A percentile compares a stretch with the other conserved stretches of the same genome.
Evolutionary conservation across 2,797 vertebrate genomes (phyloP).

Genomic region (Rhinoraja longicauda): DNA sequence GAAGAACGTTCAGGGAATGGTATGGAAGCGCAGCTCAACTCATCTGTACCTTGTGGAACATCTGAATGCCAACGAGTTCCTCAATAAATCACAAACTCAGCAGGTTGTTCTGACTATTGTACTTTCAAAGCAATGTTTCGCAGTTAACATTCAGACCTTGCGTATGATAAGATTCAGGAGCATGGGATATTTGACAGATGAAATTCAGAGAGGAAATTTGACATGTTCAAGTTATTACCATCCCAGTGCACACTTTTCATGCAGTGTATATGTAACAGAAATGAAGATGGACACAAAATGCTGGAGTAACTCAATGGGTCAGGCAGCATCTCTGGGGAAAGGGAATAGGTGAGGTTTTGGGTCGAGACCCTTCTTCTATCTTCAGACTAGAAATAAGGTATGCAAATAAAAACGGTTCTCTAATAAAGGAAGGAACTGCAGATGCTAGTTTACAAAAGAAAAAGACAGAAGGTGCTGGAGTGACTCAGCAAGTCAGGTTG

Average conservation of each 20-base stretch:
- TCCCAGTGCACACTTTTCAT: background rate
- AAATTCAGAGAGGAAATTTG: background rate
- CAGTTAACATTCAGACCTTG: constrained; percentile 32
- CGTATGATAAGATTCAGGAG: constrained; percentile 45
- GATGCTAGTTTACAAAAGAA: too few species aligned
- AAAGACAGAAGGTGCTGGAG: too few species aligned
- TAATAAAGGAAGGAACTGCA: too few species aligned
- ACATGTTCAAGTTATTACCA: background rate
- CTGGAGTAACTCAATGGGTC: too few species aligned
- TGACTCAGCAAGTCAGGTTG: too few species aligned
- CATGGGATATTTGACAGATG: background rate
- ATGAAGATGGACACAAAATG: background rate
- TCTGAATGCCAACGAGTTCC: constrained; percentile 46
- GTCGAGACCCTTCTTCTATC: too few species aligned
- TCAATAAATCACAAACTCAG: constrained; percentile 44
- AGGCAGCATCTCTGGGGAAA: too few species aligned
- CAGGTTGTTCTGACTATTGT: constrained; percentile 49
- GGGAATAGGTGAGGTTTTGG: too few species aligned
- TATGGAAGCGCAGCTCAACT: constrained; percentile 62
- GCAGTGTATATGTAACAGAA: too few species aligned
- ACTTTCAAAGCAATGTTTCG: background rate
- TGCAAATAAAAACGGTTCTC: too few species aligned
- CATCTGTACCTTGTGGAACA: constrained; percentile 62
- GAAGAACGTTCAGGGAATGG: constrained; percentile 55
- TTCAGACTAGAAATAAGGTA: too few species aligned